These are phyloP conservation scores for Crotalus horridus DNA, from an alignment of 2,113 vertebrate species.

Conservation along the genomic window DNA sequence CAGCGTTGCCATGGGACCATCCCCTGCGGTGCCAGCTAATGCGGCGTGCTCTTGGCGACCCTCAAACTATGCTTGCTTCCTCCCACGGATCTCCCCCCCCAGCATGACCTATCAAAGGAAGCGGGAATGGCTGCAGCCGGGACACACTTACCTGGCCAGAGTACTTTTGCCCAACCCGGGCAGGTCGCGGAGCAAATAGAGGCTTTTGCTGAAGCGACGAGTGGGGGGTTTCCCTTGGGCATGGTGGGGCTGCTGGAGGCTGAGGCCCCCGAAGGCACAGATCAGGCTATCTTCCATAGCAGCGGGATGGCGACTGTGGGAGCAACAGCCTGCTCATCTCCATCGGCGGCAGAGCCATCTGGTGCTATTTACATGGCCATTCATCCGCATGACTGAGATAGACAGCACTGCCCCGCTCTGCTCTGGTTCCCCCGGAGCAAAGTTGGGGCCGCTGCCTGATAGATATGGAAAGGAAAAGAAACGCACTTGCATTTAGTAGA, in stretches of 20 bases:
- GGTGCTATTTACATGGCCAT: neutral
- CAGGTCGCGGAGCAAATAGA: slow-evolving; percentile 75
- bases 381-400: slow-evolving; percentile 22
- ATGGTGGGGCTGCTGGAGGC: slow-evolving; percentile 29
- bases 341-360: neutral
- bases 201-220: slow-evolving; percentile 56
- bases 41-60: no score
- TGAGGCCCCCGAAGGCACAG: slow-evolving; percentile 53
- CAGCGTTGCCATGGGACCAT: no score
- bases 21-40: no score
- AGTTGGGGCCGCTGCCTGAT: neutral
- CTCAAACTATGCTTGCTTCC: neutral
- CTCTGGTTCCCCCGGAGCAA: neutral
- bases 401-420: neutral
- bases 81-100: no score
- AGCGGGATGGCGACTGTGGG: neutral
- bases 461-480: no score
- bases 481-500: neutral
- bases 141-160: slow-evolving; percentile 70
- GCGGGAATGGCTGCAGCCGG: neutral
- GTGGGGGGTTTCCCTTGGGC: slow-evolving; percentile 21
- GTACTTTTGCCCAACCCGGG: slow-evolving; percentile 75
- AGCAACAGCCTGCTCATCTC: neutral
- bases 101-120: neutral
- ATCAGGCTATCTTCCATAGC: slow-evolving; percentile 62